phyloP scores from a whole-genome alignment of 1,140 invertebrate species.

The Rhynchophorus ferrugineus region DNA sequence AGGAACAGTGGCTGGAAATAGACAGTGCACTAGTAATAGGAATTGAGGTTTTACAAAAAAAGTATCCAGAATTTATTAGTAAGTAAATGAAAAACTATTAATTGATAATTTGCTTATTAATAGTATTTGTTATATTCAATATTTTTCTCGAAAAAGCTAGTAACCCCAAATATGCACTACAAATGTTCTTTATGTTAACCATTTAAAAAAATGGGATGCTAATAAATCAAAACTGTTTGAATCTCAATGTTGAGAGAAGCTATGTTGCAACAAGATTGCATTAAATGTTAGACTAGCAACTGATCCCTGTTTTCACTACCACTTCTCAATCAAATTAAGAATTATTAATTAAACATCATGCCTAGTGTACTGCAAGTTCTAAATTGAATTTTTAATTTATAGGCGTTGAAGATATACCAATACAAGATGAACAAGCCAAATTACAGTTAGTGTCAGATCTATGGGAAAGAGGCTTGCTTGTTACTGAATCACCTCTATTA shows the following conservation, averaged over 20 bases:
- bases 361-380: too few relatives aligned
- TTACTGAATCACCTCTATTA: conserved; percentile 41
- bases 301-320: too few relatives aligned
- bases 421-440: conserved; percentile 54
- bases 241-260: too few relatives aligned
- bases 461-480: conserved; percentile 64
- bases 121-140: background rate
- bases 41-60: conserved; percentile 60
- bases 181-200: too few relatives aligned
- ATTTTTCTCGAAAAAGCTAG: too few relatives aligned
- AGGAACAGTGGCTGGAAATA: conserved; percentile 71
- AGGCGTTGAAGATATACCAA: conserved; percentile 60
- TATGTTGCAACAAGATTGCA: too few relatives aligned
- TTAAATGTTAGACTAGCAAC: too few relatives aligned
- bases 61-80: conserved; percentile 64
- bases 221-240: too few relatives aligned
- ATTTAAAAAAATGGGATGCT: too few relatives aligned
- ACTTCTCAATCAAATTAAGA: too few relatives aligned
- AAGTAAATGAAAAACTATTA: background rate
- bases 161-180: too few relatives aligned
- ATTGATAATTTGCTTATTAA: background rate
- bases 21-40: conserved; percentile 54
- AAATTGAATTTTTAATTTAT: conserved; percentile 40
- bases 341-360: too few relatives aligned
- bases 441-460: conserved; percentile 53